phyloP scores from a whole-genome alignment of 2,888 invertebrate species.

The Oscheius sp. region DNA sequence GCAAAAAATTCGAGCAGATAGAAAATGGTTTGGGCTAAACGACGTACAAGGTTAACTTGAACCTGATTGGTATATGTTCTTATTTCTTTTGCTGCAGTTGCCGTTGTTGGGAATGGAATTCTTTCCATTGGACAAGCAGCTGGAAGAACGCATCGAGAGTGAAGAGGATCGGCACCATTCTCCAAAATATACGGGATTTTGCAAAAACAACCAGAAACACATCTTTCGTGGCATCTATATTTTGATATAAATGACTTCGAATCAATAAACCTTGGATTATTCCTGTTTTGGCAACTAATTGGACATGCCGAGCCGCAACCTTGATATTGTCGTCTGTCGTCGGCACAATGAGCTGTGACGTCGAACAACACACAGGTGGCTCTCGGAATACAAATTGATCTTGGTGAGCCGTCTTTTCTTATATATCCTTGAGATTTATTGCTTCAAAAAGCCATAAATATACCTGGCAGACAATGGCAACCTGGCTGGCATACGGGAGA shows the following conservation, averaged over 20 bases:
- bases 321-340: conserved; percentile 50
- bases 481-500: conserved; percentile 47
- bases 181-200: conserved; percentile 54
- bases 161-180: conserved; percentile 51
- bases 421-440: conserved; percentile 39
- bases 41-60: conserved; percentile 23
- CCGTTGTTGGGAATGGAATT: neutral
- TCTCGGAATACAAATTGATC: conserved; percentile 48
- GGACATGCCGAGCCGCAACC: conserved; percentile 58
- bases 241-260: neutral
- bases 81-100: neutral
- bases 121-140: conserved; percentile 41
- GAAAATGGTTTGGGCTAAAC: neutral
- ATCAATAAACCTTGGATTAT: conserved; percentile 39
- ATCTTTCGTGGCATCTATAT: conserved; percentile 46
- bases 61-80: conserved; percentile 18
- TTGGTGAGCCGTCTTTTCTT: conserved; percentile 46
- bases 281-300: conserved; percentile 50
- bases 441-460: neutral
- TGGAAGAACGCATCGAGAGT: conserved; percentile 55
- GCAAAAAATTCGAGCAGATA: too few relatives aligned
- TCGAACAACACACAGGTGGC: conserved; percentile 49
- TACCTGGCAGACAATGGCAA: conserved; percentile 54
- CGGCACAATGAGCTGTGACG: conserved; percentile 50
- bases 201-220: conserved; percentile 58